phyloP scores from a whole-genome alignment of 1,140 invertebrate genomes.

The Drosophila burlai region DNA sequence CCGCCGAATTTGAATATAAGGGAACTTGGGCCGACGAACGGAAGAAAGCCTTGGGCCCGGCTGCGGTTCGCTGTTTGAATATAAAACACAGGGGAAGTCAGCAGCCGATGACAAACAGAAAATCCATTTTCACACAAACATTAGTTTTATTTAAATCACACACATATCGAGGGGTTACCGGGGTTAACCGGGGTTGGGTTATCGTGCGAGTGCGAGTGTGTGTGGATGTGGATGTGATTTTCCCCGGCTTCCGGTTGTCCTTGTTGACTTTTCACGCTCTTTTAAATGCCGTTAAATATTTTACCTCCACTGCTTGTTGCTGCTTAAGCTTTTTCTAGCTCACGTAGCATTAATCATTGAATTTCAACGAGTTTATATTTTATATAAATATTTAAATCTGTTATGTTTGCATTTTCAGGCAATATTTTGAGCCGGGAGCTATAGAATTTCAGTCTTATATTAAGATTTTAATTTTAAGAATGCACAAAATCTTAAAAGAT shows the following conservation, averaged over 20 bases:
- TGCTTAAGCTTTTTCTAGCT: constrained; percentile 9
- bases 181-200: constrained; percentile 55
- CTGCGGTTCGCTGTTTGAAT: constrained; percentile 71
- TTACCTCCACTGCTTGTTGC: constrained; percentile 29
- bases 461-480: too few relatives aligned
- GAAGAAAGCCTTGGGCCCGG: constrained; percentile 64
- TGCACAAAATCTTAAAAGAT: too few relatives aligned
- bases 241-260: constrained; percentile 34
- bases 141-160: constrained; percentile 81
- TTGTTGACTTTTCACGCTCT: constrained; percentile 84
- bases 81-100: constrained; percentile 71
- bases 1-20: constrained; percentile 69
- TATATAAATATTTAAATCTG: not conserved
- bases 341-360: constrained; percentile 58
- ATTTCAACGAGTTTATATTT: constrained; percentile 3
- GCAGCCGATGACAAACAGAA: constrained; percentile 79
- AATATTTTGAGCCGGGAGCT: too few relatives aligned
- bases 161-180: constrained; percentile 46
- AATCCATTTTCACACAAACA: constrained; percentile 83
- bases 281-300: constrained; percentile 78
- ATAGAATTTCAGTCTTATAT: too few relatives aligned
- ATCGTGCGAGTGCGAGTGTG: constrained; percentile 32
- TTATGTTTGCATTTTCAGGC: not conserved
- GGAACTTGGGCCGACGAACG: constrained; percentile 23
- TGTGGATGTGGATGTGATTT: constrained; percentile 45